phyloP scores from a whole-genome alignment of 2,797 vertebrate species.

The Sebastes steindachneri region DNA sequence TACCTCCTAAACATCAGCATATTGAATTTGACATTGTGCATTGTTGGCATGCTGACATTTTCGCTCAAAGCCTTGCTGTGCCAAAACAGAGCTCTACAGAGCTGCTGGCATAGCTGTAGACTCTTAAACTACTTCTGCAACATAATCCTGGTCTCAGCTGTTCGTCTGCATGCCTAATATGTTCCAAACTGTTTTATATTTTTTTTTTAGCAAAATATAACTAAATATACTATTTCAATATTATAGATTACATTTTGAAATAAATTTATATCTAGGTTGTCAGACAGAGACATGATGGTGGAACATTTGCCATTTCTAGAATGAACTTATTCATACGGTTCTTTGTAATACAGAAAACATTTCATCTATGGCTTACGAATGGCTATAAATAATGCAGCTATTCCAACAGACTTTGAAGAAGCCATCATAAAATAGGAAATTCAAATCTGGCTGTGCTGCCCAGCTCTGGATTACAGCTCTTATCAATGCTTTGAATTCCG shows the following conservation, averaged over 20 bases:
- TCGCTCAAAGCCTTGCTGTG: no score
- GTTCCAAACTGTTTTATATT: background rate
- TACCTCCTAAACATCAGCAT: background rate
- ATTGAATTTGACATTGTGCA: background rate
- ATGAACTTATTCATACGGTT: background rate
- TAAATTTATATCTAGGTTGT: background rate
- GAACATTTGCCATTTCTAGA: background rate
- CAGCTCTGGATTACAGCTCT: background rate
- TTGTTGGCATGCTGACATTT: background rate
- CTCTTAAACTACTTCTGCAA: background rate
- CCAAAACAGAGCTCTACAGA: no score
- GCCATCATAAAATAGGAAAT: conserved; percentile 10
- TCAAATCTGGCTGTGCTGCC: background rate
- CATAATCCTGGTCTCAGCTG: background rate
- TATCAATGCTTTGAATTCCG: conserved; percentile 3
- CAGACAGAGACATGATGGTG: background rate
- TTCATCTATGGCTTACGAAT: background rate
- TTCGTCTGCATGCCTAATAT: background rate
- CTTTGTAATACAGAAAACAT: conserved; percentile 5
- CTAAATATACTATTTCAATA: background rate
- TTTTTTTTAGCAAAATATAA: background rate
- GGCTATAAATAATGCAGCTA: conserved; percentile 27
- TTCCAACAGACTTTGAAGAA: background rate
- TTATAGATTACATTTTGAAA: background rate
- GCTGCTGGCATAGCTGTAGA: no score